Conservation (phyloP, 1,140 invertebrate genomes). For the Drosophila malerkotliana region DNA sequence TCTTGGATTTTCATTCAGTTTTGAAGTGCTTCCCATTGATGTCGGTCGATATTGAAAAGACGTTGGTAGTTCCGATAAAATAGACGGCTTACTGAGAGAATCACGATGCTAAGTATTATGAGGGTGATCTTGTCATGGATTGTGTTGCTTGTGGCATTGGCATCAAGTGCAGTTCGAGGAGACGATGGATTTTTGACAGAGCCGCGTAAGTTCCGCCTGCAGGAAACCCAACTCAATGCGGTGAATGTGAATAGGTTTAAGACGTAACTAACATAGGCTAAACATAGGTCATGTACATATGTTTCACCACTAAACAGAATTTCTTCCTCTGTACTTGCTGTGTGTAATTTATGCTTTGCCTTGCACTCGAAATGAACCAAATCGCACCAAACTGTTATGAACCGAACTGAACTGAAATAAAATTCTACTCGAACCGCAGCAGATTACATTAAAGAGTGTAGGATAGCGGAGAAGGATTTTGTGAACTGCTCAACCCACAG, state of each 20-base stretch:
- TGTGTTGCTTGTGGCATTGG: conserved; percentile 39
- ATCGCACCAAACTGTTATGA: conserved; percentile 20
- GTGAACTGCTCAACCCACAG: conserved; percentile 87
- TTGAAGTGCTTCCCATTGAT: conserved; percentile 54
- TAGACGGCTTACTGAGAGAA: conserved; percentile 2
- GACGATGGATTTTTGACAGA: conserved; percentile 71
- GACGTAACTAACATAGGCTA: conserved; percentile 60
- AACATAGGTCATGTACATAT: conserved; percentile 31
- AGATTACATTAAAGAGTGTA: conserved; percentile 87
- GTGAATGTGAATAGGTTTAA: conserved; percentile 4
- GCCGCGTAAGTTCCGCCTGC: conserved; percentile 72
- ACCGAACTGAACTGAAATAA: conserved; percentile 50
- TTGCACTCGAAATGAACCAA: conserved; percentile 28
- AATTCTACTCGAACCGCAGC: conserved; percentile 85
- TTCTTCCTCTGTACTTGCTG: conserved; percentile 59
- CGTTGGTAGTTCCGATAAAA: conserved; percentile 11
- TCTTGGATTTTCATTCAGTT: conserved; percentile 59
- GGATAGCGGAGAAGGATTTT: conserved; percentile 86
- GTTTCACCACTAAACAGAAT: conserved; percentile 74
- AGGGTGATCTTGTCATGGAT: conserved; percentile 19
- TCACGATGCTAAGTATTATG: conserved; percentile 16
- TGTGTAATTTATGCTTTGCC: conserved; percentile 34
- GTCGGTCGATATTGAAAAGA: conserved; percentile 36
- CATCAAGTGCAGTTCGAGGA: conserved; percentile 21
- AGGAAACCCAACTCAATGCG: background rate